Conservation (phyloP, 2,888 invertebrate species). For the Cybosia mesomella region DNA sequence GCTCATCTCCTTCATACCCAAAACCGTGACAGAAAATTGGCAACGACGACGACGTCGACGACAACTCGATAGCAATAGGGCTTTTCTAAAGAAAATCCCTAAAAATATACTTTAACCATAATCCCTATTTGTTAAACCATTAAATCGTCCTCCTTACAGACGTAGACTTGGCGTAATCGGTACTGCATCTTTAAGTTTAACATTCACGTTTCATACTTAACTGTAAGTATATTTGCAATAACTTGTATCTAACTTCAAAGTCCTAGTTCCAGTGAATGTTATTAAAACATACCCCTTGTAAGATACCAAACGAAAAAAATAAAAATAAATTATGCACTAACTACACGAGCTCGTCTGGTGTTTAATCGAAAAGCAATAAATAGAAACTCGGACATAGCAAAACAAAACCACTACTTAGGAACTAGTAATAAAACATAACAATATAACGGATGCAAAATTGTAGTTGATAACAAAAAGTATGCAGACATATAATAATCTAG, state of each 20-base stretch:
- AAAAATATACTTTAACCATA: background rate
- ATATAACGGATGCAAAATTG: background rate
- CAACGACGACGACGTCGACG: too few relatives aligned
- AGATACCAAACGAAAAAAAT: background rate
- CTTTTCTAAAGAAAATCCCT: too few relatives aligned
- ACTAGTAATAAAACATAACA: background rate
- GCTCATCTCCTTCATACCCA: too few relatives aligned
- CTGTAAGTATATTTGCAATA: background rate
- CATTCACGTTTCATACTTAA: background rate
- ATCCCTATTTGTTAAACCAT: background rate
- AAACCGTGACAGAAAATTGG: too few relatives aligned
- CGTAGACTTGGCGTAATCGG: background rate
- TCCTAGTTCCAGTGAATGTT: background rate
- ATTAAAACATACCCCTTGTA: background rate
- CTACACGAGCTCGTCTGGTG: too few relatives aligned
- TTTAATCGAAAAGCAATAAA: too few relatives aligned
- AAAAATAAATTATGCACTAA: too few relatives aligned
- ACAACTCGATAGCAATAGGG: too few relatives aligned
- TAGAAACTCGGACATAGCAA: background rate
- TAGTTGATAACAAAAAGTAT: background rate
- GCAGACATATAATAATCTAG: background rate
- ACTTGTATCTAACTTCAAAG: background rate
- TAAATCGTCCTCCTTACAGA: constrained; percentile 3
- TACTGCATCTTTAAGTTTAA: background rate
- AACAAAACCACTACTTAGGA: background rate